phyloP scores from a whole-genome alignment of 2,888 invertebrate species.

The Idaea dimidiata region DNA sequence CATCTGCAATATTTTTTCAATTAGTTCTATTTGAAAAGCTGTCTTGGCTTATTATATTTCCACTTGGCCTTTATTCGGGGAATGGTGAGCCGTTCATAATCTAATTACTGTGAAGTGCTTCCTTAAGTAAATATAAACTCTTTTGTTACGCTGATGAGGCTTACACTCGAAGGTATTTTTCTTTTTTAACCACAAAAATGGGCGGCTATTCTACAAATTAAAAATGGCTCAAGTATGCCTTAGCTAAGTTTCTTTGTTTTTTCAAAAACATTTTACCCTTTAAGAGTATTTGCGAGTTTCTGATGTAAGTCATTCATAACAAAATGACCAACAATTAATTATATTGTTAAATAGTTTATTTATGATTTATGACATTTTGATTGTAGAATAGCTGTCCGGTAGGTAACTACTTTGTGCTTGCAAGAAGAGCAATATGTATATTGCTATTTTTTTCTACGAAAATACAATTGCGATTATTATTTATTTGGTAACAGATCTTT shows the following conservation, averaged over 20 bases:
- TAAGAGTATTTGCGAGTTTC: no score
- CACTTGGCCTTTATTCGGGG: conserved; percentile 35
- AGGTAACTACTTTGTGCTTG: no score
- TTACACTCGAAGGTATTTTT: conserved; percentile 40
- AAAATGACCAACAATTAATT: no score
- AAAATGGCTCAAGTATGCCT: not conserved
- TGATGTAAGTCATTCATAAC: no score
- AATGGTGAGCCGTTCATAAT: conserved; percentile 46
- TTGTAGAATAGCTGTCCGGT: no score
- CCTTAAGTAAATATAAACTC: conserved; percentile 59
- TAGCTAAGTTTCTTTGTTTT: not conserved
- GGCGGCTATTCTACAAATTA: not conserved
- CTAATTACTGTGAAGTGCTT: conserved; percentile 60
- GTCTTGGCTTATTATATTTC: conserved; percentile 35
- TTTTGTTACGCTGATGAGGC: conserved; percentile 52
- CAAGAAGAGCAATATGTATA: no score
- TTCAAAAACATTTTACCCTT: not conserved
- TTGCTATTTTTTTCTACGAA: no score
- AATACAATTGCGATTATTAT: no score
- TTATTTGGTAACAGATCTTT: no score
- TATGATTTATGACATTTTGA: no score
- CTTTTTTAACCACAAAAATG: conserved; percentile 21
- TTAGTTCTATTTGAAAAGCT: conserved; percentile 10
- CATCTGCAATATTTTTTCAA: conserved; percentile 6
- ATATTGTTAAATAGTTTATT: no score